phyloP scores from a whole-genome alignment of 2,797 vertebrate genomes.

The Melanotaenia trifasciata region DNA sequence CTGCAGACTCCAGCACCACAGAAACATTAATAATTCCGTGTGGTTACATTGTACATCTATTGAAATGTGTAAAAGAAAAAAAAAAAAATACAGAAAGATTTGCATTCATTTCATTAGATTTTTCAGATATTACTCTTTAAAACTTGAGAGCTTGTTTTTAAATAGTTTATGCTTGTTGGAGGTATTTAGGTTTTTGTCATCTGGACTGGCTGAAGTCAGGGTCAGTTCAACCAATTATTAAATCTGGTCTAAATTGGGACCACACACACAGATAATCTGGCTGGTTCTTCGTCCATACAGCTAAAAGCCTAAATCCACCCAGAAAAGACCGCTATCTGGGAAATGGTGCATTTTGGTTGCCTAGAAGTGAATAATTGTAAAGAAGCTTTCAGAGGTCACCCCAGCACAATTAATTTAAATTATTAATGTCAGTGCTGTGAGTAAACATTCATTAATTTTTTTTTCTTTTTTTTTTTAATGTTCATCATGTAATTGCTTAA shows the following conservation, averaged over 20 bases:
- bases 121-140: neutral
- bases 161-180: neutral
- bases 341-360: neutral
- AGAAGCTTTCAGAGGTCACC: neutral
- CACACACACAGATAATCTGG: conserved; percentile 14
- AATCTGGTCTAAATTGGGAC: conserved; percentile 11
- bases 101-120: neutral
- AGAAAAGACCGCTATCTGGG: neutral
- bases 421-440: neutral
- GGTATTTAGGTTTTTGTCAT: conserved; percentile 2
- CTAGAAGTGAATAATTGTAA: neutral
- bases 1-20: conserved; percentile 11
- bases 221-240: neutral
- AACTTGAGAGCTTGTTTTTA: neutral
- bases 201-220: neutral
- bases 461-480: no score
- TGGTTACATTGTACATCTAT: conserved; percentile 12
- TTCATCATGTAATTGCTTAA: no score
- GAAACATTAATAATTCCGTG: conserved; percentile 13
- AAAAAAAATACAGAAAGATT: neutral
- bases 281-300: neutral
- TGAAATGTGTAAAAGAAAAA: conserved; percentile 5
- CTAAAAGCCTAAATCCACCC: neutral
- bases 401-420: neutral
- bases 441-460: no score